A percentile compares a stretch with the other conserved stretches of the same genome.
Evolutionary conservation across 2,113 vertebrate species (phyloP).

Genomic region (Lamprologus lemairii): DNA sequence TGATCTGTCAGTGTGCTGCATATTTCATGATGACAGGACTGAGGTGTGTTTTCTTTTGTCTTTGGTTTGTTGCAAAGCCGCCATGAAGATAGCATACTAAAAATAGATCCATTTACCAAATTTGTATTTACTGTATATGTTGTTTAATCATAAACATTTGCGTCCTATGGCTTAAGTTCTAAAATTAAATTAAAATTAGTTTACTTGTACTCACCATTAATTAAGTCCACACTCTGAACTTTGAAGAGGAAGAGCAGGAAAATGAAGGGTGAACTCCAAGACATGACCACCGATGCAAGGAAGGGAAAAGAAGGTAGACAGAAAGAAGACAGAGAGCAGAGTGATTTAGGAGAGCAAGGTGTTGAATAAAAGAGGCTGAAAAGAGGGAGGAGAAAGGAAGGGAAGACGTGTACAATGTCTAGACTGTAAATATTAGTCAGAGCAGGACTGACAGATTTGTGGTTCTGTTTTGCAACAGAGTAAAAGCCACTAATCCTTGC

Average conservation of each 20-base stretch:
- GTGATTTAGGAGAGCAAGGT: background rate
- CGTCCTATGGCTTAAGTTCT: background rate
- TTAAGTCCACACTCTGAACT: background rate
- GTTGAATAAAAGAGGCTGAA: background rate
- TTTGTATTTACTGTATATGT: background rate
- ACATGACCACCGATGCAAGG: background rate
- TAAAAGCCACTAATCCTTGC: background rate
- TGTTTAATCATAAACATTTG: background rate
- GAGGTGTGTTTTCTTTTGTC: conserved; percentile 8
- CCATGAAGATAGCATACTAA: background rate
- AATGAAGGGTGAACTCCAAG: background rate
- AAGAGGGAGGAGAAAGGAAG: background rate
- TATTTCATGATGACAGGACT: conserved; percentile 22
- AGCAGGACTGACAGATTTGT: background rate
- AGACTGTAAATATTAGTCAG: conserved; percentile 23
- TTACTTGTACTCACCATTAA: conserved; percentile 1
- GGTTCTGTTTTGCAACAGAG: conserved; percentile 24
- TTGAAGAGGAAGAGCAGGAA: background rate
- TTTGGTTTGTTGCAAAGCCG: background rate
- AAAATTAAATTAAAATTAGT: background rate
- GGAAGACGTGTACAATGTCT: background rate
- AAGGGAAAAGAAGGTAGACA: background rate
- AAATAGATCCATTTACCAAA: background rate
- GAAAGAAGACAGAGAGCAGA: background rate
- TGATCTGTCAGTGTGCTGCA: conserved; percentile 14